These are phyloP conservation scores for Anomalospiza imberbis DNA, from an alignment of 2,797 vertebrate genomes.

Conservation along the genomic window DNA sequence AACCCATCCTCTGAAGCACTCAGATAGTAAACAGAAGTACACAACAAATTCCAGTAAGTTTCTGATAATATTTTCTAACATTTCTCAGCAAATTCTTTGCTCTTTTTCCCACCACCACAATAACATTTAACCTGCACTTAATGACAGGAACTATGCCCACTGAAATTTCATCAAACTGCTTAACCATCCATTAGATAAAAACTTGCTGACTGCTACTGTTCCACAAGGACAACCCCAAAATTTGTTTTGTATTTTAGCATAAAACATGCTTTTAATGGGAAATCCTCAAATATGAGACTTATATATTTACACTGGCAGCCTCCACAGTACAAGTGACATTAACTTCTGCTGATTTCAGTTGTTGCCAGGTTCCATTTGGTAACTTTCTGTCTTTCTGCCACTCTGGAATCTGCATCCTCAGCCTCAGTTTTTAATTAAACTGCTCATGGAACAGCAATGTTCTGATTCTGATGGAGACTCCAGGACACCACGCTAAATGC, in stretches of 20 bases:
- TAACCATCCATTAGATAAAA: neutral
- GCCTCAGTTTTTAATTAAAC: neutral
- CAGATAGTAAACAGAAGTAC: neutral
- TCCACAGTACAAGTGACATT: neutral
- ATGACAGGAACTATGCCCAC: neutral
- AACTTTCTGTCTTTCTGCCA: neutral
- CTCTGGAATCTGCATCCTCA: neutral
- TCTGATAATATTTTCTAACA: neutral
- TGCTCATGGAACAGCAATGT: neutral
- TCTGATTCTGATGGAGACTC: neutral
- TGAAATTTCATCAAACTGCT: neutral
- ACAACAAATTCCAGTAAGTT: neutral
- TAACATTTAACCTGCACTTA: neutral
- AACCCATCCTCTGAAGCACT: neutral
- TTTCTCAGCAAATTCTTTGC: neutral
- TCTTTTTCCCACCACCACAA: neutral
- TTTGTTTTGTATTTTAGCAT: neutral
- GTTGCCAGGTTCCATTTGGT: neutral
- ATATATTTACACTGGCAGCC: neutral
- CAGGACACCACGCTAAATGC: neutral
- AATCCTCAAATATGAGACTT: neutral
- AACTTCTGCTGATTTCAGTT: neutral
- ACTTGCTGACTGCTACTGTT: neutral
- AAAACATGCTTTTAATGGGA: neutral
- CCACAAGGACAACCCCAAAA: neutral